Conservation (phyloP, 2,113 vertebrate genomes). For the Plecotus auritus region DNA sequence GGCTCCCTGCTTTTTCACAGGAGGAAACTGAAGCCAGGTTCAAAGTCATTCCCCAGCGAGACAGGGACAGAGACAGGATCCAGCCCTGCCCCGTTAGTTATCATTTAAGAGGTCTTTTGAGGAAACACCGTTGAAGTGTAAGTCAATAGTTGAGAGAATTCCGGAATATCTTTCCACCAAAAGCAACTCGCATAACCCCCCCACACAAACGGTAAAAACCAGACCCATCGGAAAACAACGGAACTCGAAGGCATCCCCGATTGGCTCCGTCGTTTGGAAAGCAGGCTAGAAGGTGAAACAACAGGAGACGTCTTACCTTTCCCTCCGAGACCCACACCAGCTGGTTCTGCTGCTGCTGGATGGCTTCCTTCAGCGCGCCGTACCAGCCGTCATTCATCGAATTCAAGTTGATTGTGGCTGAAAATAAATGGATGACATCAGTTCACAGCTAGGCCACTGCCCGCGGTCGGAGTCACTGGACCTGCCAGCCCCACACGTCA, state of each 20-base stretch:
- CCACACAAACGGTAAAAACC: neutral
- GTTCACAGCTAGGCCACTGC: neutral
- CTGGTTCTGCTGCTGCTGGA: slow-evolving; percentile 98
- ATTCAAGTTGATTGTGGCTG: slow-evolving; percentile 98
- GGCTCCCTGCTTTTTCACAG: neutral
- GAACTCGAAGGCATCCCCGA: neutral
- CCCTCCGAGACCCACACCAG: slow-evolving; percentile 99
- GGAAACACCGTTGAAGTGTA: neutral
- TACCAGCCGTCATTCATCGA: slow-evolving; percentile 99
- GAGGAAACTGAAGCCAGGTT: neutral
- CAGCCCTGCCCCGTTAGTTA: neutral
- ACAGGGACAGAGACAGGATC: neutral
- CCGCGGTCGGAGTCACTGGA: neutral
- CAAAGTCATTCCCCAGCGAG: neutral
- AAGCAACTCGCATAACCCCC: neutral
- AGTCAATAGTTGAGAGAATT: neutral
- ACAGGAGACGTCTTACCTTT: slow-evolving; percentile 86
- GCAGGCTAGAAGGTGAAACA: neutral
- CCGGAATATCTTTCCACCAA: neutral
- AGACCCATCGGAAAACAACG: neutral
- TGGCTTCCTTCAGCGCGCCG: slow-evolving; percentile 94
- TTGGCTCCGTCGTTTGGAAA: neutral
- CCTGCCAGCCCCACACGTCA: neutral
- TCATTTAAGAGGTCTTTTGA: neutral
- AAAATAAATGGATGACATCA: slow-evolving; percentile 54